These are phyloP conservation scores for Cyaniris semiargus DNA, from an alignment of 2,888 invertebrate species.

Conservation along the genomic window DNA sequence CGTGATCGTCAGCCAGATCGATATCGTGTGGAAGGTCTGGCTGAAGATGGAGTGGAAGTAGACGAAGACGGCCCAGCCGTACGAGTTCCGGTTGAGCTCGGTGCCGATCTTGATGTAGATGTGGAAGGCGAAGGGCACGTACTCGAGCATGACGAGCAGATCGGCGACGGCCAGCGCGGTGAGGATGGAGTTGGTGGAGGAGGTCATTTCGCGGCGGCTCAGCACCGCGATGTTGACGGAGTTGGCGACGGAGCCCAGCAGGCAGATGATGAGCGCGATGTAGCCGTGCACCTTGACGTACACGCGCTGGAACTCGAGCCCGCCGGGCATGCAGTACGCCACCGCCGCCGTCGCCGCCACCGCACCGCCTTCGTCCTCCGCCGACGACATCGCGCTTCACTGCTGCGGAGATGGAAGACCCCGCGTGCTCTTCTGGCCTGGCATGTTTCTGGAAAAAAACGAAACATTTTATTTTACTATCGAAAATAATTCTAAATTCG, in stretches of 20 bases:
- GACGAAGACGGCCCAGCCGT: slow-evolving; percentile 90
- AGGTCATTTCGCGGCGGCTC: slow-evolving; percentile 93
- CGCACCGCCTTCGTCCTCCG: slow-evolving; percentile 42
- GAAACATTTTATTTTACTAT: neutral
- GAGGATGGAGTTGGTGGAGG: slow-evolving; percentile 95
- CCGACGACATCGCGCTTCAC: slow-evolving; percentile 38
- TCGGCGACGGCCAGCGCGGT: slow-evolving; percentile 95
- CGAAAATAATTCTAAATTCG: no score
- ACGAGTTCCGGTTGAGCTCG: slow-evolving; percentile 74
- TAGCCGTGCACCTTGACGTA: slow-evolving; percentile 91
- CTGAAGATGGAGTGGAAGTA: slow-evolving; percentile 94
- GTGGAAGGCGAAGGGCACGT: slow-evolving; percentile 93
- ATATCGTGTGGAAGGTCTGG: slow-evolving; percentile 93
- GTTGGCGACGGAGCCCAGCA: slow-evolving; percentile 94
- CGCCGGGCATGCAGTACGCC: slow-evolving; percentile 77
- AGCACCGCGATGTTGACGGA: slow-evolving; percentile 94
- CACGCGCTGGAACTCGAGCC: slow-evolving; percentile 80
- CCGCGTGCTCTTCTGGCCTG: neutral
- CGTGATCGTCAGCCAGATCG: slow-evolving; percentile 95
- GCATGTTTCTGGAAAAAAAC: slow-evolving; percentile 34
- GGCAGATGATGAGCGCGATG: slow-evolving; percentile 90
- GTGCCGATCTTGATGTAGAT: slow-evolving; percentile 83
- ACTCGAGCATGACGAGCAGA: slow-evolving; percentile 95
- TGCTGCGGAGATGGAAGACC: slow-evolving; percentile 22
- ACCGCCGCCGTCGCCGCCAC: slow-evolving; percentile 51